Evolutionary conservation across 1,140 invertebrate species (phyloP).

Genomic region (Aricia agestis): DNA sequence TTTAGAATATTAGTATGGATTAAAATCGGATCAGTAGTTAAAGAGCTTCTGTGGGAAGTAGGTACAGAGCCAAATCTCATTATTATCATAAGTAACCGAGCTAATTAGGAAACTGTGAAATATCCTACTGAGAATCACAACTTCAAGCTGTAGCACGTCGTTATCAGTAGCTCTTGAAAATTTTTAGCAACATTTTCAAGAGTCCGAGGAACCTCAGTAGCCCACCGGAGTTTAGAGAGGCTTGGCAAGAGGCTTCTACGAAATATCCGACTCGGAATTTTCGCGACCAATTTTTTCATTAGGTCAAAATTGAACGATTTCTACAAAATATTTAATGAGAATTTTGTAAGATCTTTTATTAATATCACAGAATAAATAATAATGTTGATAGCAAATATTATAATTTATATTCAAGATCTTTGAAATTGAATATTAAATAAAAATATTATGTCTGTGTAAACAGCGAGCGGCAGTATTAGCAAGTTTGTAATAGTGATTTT

Average conservation of each 20-base stretch:
- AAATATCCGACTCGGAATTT: neutral
- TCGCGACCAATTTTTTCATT: neutral
- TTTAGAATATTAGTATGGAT: too few species aligned
- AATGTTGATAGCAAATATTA: neutral
- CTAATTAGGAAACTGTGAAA: too few species aligned
- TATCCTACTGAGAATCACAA: neutral
- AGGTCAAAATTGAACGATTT: neutral
- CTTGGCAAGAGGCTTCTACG: neutral
- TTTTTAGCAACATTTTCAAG: neutral
- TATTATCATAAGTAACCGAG: too few species aligned
- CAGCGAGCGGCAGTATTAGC: too few species aligned
- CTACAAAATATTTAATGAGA: neutral
- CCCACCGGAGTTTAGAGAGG: neutral
- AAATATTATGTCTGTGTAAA: too few species aligned
- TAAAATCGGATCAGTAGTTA: too few species aligned
- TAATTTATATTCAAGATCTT: too few species aligned
- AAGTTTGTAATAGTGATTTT: too few species aligned
- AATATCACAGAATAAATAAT: neutral
- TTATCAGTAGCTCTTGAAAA: neutral
- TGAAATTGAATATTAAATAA: too few species aligned
- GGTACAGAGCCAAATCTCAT: too few species aligned
- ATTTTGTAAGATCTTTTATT: neutral
- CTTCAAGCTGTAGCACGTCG: neutral
- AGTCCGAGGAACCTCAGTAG: neutral
- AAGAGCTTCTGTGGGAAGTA: too few species aligned